Evolutionary conservation across 2,113 vertebrate species (phyloP).

Genomic region (Melanostigma gelatinosum): DNA sequence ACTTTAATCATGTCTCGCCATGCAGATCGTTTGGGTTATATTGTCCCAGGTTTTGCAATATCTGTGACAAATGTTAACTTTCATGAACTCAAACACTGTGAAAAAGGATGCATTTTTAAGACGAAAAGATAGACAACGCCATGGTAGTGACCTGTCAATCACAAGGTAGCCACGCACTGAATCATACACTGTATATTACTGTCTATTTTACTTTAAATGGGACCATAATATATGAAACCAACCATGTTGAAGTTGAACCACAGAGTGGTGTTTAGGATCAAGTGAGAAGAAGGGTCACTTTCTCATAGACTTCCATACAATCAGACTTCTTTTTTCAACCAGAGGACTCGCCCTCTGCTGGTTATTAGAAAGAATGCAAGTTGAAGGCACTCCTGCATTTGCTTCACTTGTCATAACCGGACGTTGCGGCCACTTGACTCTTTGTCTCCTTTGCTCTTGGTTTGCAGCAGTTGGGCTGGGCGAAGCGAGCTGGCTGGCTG

Average conservation of each 20-base stretch:
- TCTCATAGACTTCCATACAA: background rate
- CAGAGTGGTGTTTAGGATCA: background rate
- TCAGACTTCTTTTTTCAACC: background rate
- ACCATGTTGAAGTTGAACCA: background rate
- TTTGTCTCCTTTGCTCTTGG: background rate
- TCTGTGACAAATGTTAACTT: background rate
- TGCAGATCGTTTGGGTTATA: background rate
- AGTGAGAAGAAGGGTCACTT: background rate
- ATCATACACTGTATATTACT: background rate
- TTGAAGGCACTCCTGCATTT: background rate
- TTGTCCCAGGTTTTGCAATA: background rate
- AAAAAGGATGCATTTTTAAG: background rate
- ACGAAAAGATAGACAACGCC: background rate
- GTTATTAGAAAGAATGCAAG: background rate
- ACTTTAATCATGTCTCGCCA: background rate
- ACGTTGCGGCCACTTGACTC: background rate
- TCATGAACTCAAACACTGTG: background rate
- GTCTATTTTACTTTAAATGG: background rate
- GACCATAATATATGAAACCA: background rate
- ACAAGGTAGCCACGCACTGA: background rate
- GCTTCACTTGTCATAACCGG: background rate
- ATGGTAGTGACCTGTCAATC: background rate
- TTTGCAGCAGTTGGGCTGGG: constrained; percentile 80
- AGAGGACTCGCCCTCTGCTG: background rate
- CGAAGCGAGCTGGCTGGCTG: constrained; percentile 83